A percentile compares a stretch with the other conserved stretches of the same genome.
phyloP scores from a whole-genome alignment of 2,113 vertebrate species.

The Sapajus apella region DNA sequence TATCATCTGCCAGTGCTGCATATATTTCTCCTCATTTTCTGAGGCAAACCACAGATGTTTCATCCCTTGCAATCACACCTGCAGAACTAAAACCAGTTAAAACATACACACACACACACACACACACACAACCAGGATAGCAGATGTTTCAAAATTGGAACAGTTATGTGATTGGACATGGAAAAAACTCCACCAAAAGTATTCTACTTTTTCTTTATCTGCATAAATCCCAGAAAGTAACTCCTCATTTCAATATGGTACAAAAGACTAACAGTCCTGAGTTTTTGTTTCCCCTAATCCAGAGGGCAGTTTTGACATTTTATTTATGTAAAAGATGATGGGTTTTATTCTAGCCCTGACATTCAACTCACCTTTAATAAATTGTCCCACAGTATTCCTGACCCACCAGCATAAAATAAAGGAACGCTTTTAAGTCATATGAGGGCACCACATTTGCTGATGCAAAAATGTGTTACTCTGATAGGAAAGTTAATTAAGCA shows the following conservation, averaged over 20 bases:
- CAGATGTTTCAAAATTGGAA: constrained; percentile 81
- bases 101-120: constrained; percentile 21
- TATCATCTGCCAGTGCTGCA: constrained; percentile 74
- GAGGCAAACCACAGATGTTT: constrained; percentile 80
- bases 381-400: constrained; percentile 10
- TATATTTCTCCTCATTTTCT: constrained; percentile 74
- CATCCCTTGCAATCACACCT: constrained; percentile 80
- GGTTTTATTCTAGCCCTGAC: constrained; percentile 50
- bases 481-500: constrained; percentile 74
- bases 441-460: constrained; percentile 60
- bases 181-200: neutral
- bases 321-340: constrained; percentile 54
- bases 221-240: constrained; percentile 53
- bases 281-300: neutral
- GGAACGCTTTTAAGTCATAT: constrained; percentile 62
- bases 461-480: constrained; percentile 61
- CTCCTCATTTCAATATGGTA: constrained; percentile 2
- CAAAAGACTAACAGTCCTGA: neutral
- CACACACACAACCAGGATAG: neutral
- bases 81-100: constrained; percentile 76
- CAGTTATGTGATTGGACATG: constrained; percentile 43
- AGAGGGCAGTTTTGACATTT: constrained; percentile 19
- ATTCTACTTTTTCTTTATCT: constrained; percentile 41
- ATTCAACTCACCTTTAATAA: constrained; percentile 66
- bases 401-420: constrained; percentile 54